Percentiles rank a stretch among this genome's conserved stretches.
These are phyloP conservation scores for Contarinia nasturtii DNA, from an alignment of 1,140 invertebrate genomes.

Conservation along the genomic window DNA sequence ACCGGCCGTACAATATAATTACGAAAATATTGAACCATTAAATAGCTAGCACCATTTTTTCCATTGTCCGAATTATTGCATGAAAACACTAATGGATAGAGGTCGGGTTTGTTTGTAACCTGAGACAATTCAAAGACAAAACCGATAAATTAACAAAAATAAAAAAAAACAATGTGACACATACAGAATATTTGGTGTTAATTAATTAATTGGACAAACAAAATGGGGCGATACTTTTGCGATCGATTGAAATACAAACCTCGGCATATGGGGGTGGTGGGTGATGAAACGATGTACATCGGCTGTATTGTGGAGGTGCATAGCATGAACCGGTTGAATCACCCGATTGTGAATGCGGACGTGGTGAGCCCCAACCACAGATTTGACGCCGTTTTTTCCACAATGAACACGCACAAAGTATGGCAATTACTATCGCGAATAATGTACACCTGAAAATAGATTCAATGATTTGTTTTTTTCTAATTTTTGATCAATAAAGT, in stretches of 20 bases:
- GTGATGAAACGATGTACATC: conserved; percentile 58
- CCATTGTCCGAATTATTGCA: conserved; percentile 37
- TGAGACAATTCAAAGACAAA: conserved; percentile 14
- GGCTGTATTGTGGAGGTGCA: conserved; percentile 55
- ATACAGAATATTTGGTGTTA: too few species aligned
- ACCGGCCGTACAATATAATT: conserved; percentile 48
- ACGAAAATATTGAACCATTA: conserved; percentile 66
- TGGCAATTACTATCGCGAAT: conserved; percentile 32
- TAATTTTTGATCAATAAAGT: background rate
- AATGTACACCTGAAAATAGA: conserved; percentile 37
- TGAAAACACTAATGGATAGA: conserved; percentile 64
- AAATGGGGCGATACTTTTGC: background rate
- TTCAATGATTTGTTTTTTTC: background rate
- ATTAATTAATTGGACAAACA: background rate
- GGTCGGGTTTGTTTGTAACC: conserved; percentile 67
- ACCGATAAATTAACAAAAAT: background rate
- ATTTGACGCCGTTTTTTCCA: conserved; percentile 35
- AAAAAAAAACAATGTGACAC: background rate
- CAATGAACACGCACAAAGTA: conserved; percentile 44
- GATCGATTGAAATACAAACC: conserved; percentile 26
- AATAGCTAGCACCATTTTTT: conserved; percentile 45
- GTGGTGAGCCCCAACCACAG: conserved; percentile 28
- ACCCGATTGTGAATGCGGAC: conserved; percentile 33
- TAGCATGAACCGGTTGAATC: conserved; percentile 56
- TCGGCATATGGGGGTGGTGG: conserved; percentile 63